Conservation (phyloP, 37 sponge, comb jelly and placozoan genomes). For the Hormiphora californensis region DNA sequence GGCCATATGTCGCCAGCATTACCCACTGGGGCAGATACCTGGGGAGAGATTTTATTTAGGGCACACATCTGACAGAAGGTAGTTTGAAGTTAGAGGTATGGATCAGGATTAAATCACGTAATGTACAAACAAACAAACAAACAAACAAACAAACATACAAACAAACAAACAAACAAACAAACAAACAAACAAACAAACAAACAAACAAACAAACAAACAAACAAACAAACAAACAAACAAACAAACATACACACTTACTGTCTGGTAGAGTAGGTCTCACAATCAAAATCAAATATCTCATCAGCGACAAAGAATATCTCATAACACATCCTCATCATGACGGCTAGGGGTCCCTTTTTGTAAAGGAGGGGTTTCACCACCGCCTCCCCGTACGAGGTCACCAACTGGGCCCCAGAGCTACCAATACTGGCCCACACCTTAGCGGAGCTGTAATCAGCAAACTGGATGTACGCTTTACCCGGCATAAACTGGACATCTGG, state of each 20-base stretch:
- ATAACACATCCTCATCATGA: neutral
- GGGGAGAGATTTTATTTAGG: no score
- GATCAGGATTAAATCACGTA: no score
- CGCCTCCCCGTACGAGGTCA: neutral
- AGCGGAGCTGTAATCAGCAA: neutral
- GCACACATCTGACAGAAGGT: no score
- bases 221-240: no score
- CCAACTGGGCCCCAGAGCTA: neutral
- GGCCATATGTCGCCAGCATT: neutral
- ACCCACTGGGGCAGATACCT: neutral
- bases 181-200: no score
- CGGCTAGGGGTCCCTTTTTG: slow-evolving; percentile 9
- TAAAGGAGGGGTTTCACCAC: neutral
- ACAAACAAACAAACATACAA: no score
- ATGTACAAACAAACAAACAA: no score
- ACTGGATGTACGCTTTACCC: slow-evolving; percentile 14
- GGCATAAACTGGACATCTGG: neutral
- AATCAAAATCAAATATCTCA: neutral
- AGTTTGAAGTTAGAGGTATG: no score
- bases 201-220: no score
- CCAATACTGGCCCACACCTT: neutral
- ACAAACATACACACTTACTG: no score
- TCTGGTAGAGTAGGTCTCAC: neutral
- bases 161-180: no score
- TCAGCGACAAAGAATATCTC: neutral